phyloP scores from a whole-genome alignment of 2,888 invertebrate genomes.

The Polydrusus cervinus region DNA sequence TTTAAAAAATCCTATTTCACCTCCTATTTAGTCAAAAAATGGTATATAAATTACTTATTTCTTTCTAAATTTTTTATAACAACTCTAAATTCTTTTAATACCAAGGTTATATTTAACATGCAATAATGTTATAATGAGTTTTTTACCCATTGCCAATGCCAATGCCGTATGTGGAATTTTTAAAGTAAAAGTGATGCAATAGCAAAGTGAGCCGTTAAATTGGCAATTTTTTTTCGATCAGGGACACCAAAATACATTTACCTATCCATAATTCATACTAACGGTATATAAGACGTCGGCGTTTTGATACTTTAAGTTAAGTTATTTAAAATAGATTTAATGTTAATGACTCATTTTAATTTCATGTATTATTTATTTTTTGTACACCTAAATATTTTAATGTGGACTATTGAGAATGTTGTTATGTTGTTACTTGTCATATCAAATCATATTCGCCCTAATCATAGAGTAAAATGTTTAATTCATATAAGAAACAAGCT shows the following conservation, averaged over 20 bases:
- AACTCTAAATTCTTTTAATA: no score
- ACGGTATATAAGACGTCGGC: background rate
- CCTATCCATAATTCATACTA: no score
- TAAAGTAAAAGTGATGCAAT: constrained; percentile 27
- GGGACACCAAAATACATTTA: background rate
- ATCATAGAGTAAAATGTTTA: no score
- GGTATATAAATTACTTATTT: no score
- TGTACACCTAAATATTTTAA: background rate
- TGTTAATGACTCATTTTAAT: background rate
- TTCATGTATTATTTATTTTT: background rate
- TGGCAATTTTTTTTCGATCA: constrained; percentile 7
- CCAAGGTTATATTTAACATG: background rate
- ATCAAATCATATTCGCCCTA: no score
- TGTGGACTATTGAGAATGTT: no score
- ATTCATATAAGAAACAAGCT: no score
- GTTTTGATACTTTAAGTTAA: background rate
- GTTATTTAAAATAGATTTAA: background rate
- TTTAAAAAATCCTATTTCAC: no score
- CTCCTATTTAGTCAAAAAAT: no score
- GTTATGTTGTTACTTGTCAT: no score
- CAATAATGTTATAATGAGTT: constrained; percentile 16
- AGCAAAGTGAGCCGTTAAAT: constrained; percentile 10
- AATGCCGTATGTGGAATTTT: constrained; percentile 17
- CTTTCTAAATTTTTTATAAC: no score
- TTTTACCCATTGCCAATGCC: constrained; percentile 21